These are phyloP conservation scores for Gopherus evgoodei DNA, from an alignment of 2,113 vertebrate genomes.

Conservation along the genomic window DNA sequence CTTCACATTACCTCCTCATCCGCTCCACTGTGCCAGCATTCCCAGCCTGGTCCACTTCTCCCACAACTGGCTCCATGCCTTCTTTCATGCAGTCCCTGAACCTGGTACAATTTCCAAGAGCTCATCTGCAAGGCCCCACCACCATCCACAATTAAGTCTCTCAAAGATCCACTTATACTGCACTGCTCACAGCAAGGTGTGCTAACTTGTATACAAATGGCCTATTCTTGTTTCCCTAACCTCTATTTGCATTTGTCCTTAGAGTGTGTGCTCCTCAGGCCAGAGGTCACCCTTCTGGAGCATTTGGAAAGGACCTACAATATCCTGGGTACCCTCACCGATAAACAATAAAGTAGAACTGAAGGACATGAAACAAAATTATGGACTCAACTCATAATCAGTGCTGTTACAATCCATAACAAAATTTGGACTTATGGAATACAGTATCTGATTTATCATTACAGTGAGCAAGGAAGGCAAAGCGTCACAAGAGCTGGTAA, in stretches of 20 bases:
- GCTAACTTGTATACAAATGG: rapidly evolving
- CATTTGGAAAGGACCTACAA: not conserved
- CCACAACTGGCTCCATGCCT: rapidly evolving
- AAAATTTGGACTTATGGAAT: rapidly evolving
- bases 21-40: not conserved
- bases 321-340: not conserved
- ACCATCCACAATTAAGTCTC: not conserved
- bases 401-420: not conserved
- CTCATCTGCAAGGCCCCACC: not conserved
- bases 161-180: not conserved
- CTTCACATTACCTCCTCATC: rapidly evolving
- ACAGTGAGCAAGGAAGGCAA: not conserved
- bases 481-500: not conserved
- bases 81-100: not conserved
- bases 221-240: rapidly evolving
- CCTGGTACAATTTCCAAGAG: not conserved
- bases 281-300: not conserved
- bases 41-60: not conserved
- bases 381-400: not conserved
- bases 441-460: not conserved
- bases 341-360: not conserved
- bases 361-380: not conserved
- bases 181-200: not conserved
- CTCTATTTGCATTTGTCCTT: not conserved
- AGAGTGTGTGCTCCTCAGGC: not conserved